A percentile compares a stretch with the other conserved stretches of the same genome.
These are phyloP conservation scores for Centropus bengalensis DNA, from an alignment of 2,113 vertebrate genomes.

Conservation along the genomic window DNA sequence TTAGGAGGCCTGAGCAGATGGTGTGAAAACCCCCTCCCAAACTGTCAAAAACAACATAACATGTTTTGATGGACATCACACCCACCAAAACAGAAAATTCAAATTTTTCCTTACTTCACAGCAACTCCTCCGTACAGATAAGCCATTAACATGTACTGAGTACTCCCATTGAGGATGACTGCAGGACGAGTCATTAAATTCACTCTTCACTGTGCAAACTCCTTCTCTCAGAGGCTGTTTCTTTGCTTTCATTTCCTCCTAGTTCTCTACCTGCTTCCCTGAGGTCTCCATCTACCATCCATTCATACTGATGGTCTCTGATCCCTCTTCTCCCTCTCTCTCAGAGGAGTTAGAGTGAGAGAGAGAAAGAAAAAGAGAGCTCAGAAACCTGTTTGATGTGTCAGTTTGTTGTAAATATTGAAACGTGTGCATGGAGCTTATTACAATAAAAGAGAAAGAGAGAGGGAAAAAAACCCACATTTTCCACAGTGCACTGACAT, in stretches of 20 bases:
- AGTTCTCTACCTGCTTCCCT: not conserved
- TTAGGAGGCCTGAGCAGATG: slow-evolving; percentile 4
- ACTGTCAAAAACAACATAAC: slow-evolving; percentile 20
- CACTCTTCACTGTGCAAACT: not conserved
- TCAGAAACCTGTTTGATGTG: slow-evolving; percentile 9
- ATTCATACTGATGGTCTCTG: not conserved
- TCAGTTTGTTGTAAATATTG: slow-evolving; percentile 49
- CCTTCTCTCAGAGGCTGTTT: not conserved
- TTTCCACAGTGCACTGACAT: slow-evolving; percentile 43
- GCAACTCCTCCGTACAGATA: not conserved
- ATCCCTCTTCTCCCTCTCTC: not conserved
- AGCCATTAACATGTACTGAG: not conserved
- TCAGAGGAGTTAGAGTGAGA: not conserved
- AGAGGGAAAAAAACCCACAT: not conserved
- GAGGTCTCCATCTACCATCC: not conserved
- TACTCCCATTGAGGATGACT: not conserved
- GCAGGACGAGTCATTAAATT: not conserved
- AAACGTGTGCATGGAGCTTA: not conserved
- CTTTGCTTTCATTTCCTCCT: not conserved
- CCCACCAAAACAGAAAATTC: not conserved
- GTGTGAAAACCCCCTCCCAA: slow-evolving; percentile 34
- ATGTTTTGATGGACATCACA: slow-evolving; percentile 34
- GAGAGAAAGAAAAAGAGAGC: not conserved
- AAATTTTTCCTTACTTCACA: slow-evolving; percentile 17
- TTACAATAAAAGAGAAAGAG: not conserved